These are phyloP conservation scores for Procavia capensis DNA, from an alignment of 2,113 vertebrate species.

Conservation along the genomic window DNA sequence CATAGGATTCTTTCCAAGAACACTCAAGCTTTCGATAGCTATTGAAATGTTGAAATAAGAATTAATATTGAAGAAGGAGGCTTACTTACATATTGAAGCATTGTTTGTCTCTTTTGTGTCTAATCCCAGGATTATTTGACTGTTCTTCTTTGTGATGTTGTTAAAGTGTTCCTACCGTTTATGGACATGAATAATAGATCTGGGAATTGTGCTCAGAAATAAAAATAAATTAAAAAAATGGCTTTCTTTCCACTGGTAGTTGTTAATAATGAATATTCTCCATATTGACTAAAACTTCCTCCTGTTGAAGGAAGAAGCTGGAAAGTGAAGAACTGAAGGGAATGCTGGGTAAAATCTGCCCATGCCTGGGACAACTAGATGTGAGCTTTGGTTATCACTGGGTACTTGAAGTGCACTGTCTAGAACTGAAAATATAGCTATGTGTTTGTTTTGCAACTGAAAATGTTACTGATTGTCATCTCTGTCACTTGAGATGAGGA, in stretches of 20 bases:
- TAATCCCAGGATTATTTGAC: neutral
- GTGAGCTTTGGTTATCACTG: neutral
- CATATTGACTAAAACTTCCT: neutral
- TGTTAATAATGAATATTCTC: neutral
- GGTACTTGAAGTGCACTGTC: neutral
- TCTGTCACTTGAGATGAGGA: neutral
- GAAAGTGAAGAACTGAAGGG: neutral
- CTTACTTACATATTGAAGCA: neutral
- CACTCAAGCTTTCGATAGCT: slow-evolving; percentile 30
- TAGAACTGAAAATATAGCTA: neutral
- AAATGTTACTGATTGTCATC: neutral
- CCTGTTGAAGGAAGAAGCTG: neutral
- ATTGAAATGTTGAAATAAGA: slow-evolving; percentile 49
- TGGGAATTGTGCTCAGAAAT: slow-evolving; percentile 33
- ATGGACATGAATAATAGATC: neutral
- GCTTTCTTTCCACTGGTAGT: neutral
- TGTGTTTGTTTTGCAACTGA: slow-evolving; percentile 12
- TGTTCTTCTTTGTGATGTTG: neutral
- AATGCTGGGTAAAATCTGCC: neutral
- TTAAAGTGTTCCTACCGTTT: neutral
- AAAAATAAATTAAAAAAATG: slow-evolving; percentile 26
- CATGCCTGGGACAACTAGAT: neutral
- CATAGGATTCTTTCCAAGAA: slow-evolving; percentile 40
- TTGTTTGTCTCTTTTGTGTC: slow-evolving; percentile 23
- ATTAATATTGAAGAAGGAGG: slow-evolving; percentile 44